Base-by-base conservation (phyloP, 2,888 invertebrate genomes). In the Melikaiella ostensackeni region DNA sequence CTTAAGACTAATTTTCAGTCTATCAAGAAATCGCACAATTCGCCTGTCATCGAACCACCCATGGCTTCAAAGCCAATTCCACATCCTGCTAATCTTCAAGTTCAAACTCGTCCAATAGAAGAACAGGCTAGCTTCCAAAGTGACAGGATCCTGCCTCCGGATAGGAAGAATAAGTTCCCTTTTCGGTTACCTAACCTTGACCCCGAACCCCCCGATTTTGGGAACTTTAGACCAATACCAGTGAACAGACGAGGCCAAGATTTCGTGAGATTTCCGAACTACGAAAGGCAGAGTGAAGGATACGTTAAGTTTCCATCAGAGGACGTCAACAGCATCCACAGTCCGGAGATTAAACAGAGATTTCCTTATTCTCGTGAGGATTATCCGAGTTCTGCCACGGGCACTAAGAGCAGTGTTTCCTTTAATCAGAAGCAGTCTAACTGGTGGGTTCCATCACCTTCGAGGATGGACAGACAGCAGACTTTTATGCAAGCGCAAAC, bases 241-340 rank as follows among this genome's bases (percentile, higher is more conserved):
- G 63, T 38, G 73, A 82, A 21, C 61, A 77, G 3, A 21, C 2
- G 11, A 16, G 73, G 55, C 75, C 79, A 57, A 42, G 81, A 83
- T 73, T 83, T 82, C 42, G 85, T 87, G 19, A 82, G 84, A 55
- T 89, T 88, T 74, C 86, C 88, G 27, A 82, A 59, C 16, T 75
- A 83, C 77, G 82, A 83, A 13, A 81, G 75, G 7, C 75, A 63
- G n/a, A 76, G 80, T 2, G 79, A 84, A 6, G 79, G 81, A 19
- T 85, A 80, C 77, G 86, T 89, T 5, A 86, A 85, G 16, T 89
- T 90, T 63, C 89, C 89, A 0, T 86, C 87, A 8, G 88, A 88
- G 30, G 88, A 89, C 19, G 87, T 87, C 2, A 91, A 91, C 82
- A 90, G 90, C 76, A 89, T 90, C 76, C 89, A 89, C 77, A 84